Base-by-base conservation (phyloP, 2,888 invertebrate species). In the Drosophila maculinotata region DNA sequence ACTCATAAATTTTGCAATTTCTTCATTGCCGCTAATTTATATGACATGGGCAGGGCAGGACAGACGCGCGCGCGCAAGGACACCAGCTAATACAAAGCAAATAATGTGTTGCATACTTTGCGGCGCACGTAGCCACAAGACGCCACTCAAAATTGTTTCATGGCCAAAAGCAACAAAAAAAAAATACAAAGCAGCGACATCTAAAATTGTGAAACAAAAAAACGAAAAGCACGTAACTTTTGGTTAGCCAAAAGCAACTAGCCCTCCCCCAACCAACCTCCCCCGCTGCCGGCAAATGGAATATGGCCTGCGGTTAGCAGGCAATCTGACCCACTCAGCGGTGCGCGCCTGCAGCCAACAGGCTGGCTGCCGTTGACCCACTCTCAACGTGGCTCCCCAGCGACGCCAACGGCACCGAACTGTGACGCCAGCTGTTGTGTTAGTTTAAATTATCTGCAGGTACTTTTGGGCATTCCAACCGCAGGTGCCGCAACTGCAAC, bases 1-100 rank as follows among this genome's bases (percentile, higher is more conserved):
- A 82, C 81, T 84, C 87, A 89, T 89, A 89, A 88, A 90, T 90
- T 89, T 84, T 68, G 78, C 79, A 85, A 84, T 88, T 90, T 84
- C 76, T 84, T 85, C 83, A 87, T 83, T 79, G 87, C 70, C 79
- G 76, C 86, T 83, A 88, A 84, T 84, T 87, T 82, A 79, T 75
- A 86, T 79, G 70, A 78, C 69, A 78, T 57, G 45, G 9, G 14
- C 15, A 0, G 36, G 33, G 33, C 20, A 38, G 35, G 35, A 26
- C 12, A n/a, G n/a, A 20, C 20, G 20, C 20, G n/a, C 20, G 15
- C 20, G 28, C 68, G 41, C 56, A 75, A 65, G 77, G 80, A 64
- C 60, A 67, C 45, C 57, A 59, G 63, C 81, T 87, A 81, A 79
- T 76, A 72, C 68, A 82, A 84, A 78, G 84, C 70, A 82, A 82